Evolutionary conservation across 2,888 invertebrate genomes (phyloP).

Genomic region (Chrysomela aeneicollis): DNA sequence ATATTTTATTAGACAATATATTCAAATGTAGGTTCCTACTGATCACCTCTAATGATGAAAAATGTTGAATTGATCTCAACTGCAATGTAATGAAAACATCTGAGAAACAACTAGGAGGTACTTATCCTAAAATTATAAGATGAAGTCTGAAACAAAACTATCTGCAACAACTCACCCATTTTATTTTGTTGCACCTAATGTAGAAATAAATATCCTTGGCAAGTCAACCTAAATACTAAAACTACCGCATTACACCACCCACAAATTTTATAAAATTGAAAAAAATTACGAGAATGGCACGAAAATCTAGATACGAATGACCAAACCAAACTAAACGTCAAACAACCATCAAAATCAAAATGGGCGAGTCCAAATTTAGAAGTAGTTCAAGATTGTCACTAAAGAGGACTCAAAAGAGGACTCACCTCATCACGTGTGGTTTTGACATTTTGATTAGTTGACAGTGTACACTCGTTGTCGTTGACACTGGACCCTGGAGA

Average conservation of each 20-base stretch:
- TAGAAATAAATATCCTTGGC: background rate
- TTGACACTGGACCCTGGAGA: no score
- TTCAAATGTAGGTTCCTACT: no score
- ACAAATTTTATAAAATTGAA: slow-evolving; percentile 47
- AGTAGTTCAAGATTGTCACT: no score
- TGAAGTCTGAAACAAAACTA: background rate
- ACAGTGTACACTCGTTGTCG: no score
- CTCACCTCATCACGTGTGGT: background rate
- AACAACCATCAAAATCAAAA: slow-evolving; percentile 52
- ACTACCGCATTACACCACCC: slow-evolving; percentile 15
- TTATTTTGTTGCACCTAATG: background rate
- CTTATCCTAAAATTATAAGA: background rate
- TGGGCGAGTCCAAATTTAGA: slow-evolving; percentile 56
- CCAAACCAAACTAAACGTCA: slow-evolving; percentile 25
- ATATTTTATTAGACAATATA: no score
- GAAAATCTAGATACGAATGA: slow-evolving; percentile 30
- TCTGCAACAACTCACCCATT: background rate
- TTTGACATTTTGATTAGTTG: no score
- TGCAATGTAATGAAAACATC: no score
- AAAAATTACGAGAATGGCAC: slow-evolving; percentile 45
- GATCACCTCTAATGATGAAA: no score
- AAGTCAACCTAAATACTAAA: slow-evolving; percentile 1
- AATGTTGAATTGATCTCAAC: no score
- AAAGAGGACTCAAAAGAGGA: no score
- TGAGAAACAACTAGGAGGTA: background rate